These are phyloP conservation scores for Uromys caudimaculatus DNA, from an alignment of 2,797 vertebrate species.

Conservation along the genomic window DNA sequence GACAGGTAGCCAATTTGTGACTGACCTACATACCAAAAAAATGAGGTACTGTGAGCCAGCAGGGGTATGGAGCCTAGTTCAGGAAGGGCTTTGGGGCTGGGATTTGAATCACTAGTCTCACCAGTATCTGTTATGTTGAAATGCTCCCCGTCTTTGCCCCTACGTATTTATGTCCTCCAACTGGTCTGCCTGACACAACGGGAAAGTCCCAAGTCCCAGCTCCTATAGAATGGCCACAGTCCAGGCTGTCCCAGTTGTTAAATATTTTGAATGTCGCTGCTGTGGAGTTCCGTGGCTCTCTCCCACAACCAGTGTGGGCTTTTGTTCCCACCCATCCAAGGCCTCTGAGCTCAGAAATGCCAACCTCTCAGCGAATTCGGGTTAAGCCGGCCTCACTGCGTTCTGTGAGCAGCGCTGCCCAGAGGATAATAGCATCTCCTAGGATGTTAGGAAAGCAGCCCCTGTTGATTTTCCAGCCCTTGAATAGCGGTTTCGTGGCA, in stretches of 20 bases:
- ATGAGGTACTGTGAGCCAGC: neutral
- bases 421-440: conserved; percentile 66
- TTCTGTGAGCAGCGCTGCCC: conserved; percentile 56
- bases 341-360: conserved; percentile 75
- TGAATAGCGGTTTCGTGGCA: conserved; percentile 75
- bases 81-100: neutral
- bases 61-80: neutral
- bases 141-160: neutral
- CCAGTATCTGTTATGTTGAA: neutral
- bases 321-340: conserved; percentile 60
- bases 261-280: conserved; percentile 60
- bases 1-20: neutral
- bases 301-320: conserved; percentile 10
- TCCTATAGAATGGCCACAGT: neutral
- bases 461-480: conserved; percentile 70
- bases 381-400: conserved; percentile 68
- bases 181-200: neutral
- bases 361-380: conserved; percentile 61
- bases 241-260: conserved; percentile 29
- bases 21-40: neutral
- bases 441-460: conserved; percentile 70
- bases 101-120: neutral
- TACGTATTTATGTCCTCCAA: neutral
- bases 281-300: neutral
- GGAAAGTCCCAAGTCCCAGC: neutral